Base-by-base conservation (phyloP, 2,797 vertebrate genomes). In the Crocidura indochinensis region DNA sequence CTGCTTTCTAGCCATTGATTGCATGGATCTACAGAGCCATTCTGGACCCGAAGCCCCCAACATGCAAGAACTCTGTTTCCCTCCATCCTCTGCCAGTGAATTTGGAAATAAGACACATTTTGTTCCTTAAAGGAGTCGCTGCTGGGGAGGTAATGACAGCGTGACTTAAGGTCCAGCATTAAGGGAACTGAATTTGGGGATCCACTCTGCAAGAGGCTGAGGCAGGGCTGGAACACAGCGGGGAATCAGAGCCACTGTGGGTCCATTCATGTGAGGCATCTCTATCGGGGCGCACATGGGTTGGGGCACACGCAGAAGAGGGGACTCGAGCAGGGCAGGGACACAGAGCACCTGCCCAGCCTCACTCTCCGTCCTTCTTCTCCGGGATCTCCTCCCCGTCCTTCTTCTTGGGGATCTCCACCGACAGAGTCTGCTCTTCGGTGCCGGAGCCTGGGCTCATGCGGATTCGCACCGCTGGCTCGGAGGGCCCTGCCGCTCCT, bases 401-500 rank as follows among this genome's bases (percentile, higher is more conserved):
- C 60, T 92, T 31, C 95, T 92, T 91, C 77, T 96, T 95, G 0
- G 74, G 60, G 53, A 98, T 91, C 94, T 99, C 98, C 96, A 98
- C 98, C 0, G 97, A 97, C 3, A 99, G 97, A 47, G 98, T 90
- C 97, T 99, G 98, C 91, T 99, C 98, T 0, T 90, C 87, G 0
- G 98, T 97, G 4, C 96, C 91, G 0, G 94, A 95, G 0, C 88
- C 96, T 0, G 98, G 95, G 29, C 98, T 98, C 97, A 99, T 97
- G 9, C 94, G 96, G 88, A 99, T 97, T 84, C 97, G 60, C 85
- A 99, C 89, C 0, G 97, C 97, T 91, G 95, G 98, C 93, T 98
- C 98, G 0, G 98, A 96, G 0, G 98, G 96, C 67, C 96, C 69
- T 0, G 97, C 84, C n/a, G 97, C 97, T 6, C 77, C 88, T 29